Evolutionary conservation across 1,140 invertebrate genomes (phyloP), one percentile per base, ranked within the genome.

Genomic region (Carposina sasakii): DNA sequence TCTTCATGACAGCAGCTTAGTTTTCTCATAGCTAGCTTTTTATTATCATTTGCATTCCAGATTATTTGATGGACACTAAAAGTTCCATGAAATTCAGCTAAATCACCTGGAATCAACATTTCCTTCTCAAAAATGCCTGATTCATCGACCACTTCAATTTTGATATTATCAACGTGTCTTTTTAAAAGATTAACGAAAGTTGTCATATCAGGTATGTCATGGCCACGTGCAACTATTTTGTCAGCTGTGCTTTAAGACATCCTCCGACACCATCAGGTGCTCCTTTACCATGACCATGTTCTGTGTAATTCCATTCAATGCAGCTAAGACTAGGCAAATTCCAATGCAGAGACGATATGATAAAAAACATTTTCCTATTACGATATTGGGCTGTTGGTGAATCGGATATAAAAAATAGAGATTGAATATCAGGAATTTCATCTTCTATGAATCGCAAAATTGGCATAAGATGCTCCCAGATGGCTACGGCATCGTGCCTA

Each of bases 271-370:
- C 81, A 71, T 86, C 72, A 9, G 74, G 57, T n/a, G 65, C 60
- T 3, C 81, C 77, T 61, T 86, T 86, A 1, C 81, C 81, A 60
- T 86, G 78, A 6, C 76, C 77, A 23, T 68, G 60, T 56, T 79
- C 76, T 19, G 37, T 55, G 61, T 69, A 86, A 48, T 81, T 77
- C 81, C 76, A 86, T 2, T 61, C 55, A n/a, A 53, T 21, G 30
- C 51, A 37, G 20, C 42, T 54, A n/a, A 60, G 13, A 20, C 16
- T 41, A 12, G 23, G 31, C 24, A 5, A 48, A 47, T 54, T 46
- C 5, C 5, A 12, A 33, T 3, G 4, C 13, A 33, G 15, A 4
- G 9, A 13, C 0, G 56, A 17, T 15, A 60, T 55, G 8, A 67
- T 23, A 60, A 53, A 56, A 37, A 71, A 63, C 12, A 53, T 59